Evolutionary conservation across 2,797 vertebrate species (phyloP).

Genomic region (Sebastes nivosus): DNA sequence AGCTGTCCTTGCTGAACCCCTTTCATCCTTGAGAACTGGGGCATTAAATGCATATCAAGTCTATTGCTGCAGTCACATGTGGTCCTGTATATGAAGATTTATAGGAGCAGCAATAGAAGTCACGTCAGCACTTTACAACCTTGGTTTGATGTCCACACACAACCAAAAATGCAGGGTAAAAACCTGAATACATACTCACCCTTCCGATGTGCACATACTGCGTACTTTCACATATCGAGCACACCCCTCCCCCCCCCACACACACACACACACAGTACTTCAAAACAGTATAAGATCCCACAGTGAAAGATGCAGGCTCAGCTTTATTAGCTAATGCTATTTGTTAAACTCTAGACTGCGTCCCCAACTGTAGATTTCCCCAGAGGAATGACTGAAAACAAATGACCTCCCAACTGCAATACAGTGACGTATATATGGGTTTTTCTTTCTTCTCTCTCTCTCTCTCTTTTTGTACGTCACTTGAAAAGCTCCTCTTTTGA

Average conservation of each 20-base stretch:
- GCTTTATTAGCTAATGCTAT: slow-evolving; percentile 72
- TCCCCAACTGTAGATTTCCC: slow-evolving; percentile 69
- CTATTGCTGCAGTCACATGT: slow-evolving; percentile 11
- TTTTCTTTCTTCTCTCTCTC: not conserved
- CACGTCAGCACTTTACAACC: slow-evolving; percentile 36
- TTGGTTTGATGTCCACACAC: slow-evolving; percentile 24
- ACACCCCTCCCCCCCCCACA: not conserved
- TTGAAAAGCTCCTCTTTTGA: slow-evolving; percentile 24
- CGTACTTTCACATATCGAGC: not conserved
- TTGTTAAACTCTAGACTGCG: slow-evolving; percentile 59
- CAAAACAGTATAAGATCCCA: slow-evolving; percentile 51
- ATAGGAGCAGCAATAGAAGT: slow-evolving; percentile 20
- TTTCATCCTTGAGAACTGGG: slow-evolving; percentile 16
- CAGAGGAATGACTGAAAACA: slow-evolving; percentile 49
- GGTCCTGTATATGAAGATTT: slow-evolving; percentile 44
- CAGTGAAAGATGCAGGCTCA: slow-evolving; percentile 68
- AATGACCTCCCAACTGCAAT: slow-evolving; percentile 32
- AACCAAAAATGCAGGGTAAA: not conserved
- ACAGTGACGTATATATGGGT: not conserved
- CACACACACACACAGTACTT: slow-evolving; percentile 12
- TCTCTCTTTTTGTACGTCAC: not conserved
- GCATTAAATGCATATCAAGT: slow-evolving; percentile 8
- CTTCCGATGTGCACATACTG: not conserved
- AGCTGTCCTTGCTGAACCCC: slow-evolving; percentile 15
- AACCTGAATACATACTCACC: not conserved